Evolutionary conservation across 2,888 invertebrate genomes (phyloP), one percentile per base, ranked within the genome.

Genomic region (Nymphalis c-album): DNA sequence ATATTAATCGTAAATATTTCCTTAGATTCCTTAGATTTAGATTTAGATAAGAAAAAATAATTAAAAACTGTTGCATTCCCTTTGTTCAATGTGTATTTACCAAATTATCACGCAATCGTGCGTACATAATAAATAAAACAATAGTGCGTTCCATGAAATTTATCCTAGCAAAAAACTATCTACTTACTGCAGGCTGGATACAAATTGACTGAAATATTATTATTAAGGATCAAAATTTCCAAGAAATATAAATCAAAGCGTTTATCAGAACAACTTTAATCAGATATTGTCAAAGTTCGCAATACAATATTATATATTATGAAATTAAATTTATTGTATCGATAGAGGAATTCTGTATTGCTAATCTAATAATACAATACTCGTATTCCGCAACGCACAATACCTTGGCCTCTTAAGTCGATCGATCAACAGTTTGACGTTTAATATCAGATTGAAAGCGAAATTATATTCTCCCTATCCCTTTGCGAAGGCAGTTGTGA

Each of bases 301-400:
- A 61, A 61, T 51, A 61, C 47, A 58, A 61, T 46, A 60, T 65
- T 63, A 63, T 64, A 61, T 46, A 60, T 65, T 63, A 63, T 64
- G 60, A 70, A 72, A 73, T 66, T 62, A 77, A 74, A 76, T 77
- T 77, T 77, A 73, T 62, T 66, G 65, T 69, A 65, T 55, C 60
- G 31, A 50, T 26, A 60, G 45, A 35, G 18, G 45, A 58, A 69
- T 62, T 18, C n/a, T 48, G 22, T 71, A 60, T 58, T 40, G 63
- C 60, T 63, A 67, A 67, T 45, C 35, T 55, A 22, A 13, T 17
- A 31, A 53, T 55, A 16, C 53, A 31, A 26, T 40, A 40, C 18
- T 57, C 4, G 18, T 57, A 35, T 57, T 40, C 57, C 57, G 53
- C 53, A 40, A 57, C 8, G 40, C 40, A 57, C 20, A 57, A 57